These are phyloP conservation scores for Herminia tarsipennalis DNA, from an alignment of 2,888 invertebrate species.

Conservation along the genomic window DNA sequence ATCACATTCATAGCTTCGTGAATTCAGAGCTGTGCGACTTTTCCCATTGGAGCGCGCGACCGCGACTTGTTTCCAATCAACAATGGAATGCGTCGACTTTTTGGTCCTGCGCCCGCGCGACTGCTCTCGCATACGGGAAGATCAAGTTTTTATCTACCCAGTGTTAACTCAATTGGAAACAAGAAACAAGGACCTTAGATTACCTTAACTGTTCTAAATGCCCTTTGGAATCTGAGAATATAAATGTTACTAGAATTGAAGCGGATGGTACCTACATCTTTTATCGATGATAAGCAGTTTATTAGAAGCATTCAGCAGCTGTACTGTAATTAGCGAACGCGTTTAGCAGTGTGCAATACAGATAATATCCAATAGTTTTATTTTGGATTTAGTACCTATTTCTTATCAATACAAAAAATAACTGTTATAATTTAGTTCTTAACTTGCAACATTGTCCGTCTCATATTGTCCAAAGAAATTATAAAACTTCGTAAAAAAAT, in stretches of 20 bases:
- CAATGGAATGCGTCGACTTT: conserved; percentile 80
- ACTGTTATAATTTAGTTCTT: no score
- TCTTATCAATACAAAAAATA: no score
- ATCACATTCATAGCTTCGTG: conserved; percentile 46
- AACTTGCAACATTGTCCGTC: no score
- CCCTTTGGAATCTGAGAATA: conserved; percentile 22
- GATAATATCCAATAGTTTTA: no score
- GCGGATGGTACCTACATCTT: no score
- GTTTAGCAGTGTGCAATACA: no score
- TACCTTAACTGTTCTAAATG: conserved; percentile 57
- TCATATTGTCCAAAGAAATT: no score
- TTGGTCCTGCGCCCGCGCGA: conserved; percentile 65
- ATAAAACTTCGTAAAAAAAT: no score
- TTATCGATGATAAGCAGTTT: no score
- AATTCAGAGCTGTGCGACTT: conserved; percentile 63
- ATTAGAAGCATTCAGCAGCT: no score
- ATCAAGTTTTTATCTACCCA: conserved; percentile 68
- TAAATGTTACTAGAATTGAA: conserved; percentile 4
- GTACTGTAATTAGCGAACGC: no score
- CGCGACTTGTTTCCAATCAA: conserved; percentile 80
- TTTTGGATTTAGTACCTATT: no score
- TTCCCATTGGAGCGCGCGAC: conserved; percentile 73
- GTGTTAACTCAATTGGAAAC: conserved; percentile 62
- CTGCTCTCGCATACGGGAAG: conserved; percentile 52
- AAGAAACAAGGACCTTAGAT: conserved; percentile 58